These are phyloP conservation scores for Patella vulgata DNA, from an alignment of 1,140 invertebrate species.

Conservation along the genomic window DNA sequence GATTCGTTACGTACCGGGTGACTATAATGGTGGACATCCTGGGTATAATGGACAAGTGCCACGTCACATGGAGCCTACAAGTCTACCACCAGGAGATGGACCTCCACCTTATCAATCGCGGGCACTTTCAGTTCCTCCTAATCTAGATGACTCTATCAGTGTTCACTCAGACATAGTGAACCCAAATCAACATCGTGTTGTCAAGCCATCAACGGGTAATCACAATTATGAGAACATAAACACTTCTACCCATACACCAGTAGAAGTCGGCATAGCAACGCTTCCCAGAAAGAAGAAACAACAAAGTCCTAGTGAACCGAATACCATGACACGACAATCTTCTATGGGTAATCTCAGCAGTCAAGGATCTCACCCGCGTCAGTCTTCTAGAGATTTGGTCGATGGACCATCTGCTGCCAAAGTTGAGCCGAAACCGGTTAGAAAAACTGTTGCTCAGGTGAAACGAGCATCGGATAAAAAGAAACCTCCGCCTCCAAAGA, in stretches of 20 bases:
- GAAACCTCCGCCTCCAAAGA: conserved; percentile 1
- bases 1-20: conserved; percentile 51
- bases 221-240: conserved; percentile 47
- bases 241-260: conserved; percentile 42
- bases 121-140: too few relatives aligned
- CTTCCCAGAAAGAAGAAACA: conserved; percentile 54
- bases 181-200: conserved; percentile 36
- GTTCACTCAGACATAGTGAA: conserved; percentile 6
- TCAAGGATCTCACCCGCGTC: background rate
- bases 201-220: conserved; percentile 44
- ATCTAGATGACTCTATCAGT: conserved; percentile 11
- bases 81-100: background rate
- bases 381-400: background rate
- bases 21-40: background rate
- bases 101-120: background rate
- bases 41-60: background rate
- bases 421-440: conserved; percentile 14
- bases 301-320: background rate
- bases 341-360: conserved; percentile 10
- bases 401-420: background rate
- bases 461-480: background rate
- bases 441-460: background rate
- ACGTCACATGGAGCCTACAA: background rate
- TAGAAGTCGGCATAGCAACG: conserved; percentile 58
- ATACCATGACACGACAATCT: conserved; percentile 11